A percentile compares a stretch with the other conserved stretches of the same genome.
phyloP scores from a whole-genome alignment of 2,797 vertebrate species.

The Intellagama lesueurii region DNA sequence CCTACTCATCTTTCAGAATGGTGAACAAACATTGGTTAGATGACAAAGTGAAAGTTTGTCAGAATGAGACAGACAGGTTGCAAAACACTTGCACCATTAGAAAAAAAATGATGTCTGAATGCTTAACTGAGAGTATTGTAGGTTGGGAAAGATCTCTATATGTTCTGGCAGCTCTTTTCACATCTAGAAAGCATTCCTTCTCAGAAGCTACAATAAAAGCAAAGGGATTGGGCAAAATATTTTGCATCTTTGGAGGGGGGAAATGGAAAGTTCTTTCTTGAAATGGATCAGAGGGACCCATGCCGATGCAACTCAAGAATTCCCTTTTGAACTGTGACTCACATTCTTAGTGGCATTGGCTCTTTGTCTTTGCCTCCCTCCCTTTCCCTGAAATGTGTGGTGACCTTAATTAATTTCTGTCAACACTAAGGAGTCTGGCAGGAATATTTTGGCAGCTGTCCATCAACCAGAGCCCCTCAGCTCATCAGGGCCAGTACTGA shows the following conservation, averaged over 20 bases:
- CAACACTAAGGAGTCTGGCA: not conserved
- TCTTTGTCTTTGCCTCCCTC: not conserved
- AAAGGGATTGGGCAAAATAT: not conserved
- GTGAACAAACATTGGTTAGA: not conserved
- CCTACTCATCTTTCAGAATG: not conserved
- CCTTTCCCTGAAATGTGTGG: constrained; percentile 8
- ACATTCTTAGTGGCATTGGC: not conserved
- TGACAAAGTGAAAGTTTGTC: no score
- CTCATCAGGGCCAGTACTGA: not conserved
- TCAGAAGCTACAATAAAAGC: not conserved
- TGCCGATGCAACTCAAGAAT: not conserved
- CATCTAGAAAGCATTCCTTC: not conserved
- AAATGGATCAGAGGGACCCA: not conserved
- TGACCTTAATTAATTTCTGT: constrained; percentile 20
- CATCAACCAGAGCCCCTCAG: not conserved
- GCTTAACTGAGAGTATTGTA: not conserved
- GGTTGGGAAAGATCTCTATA: no score
- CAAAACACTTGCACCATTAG: no score
- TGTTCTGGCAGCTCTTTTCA: not conserved
- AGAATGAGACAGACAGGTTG: not conserved
- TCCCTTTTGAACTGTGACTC: constrained; percentile 19
- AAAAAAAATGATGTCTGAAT: not conserved
- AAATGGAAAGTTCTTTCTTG: not conserved
- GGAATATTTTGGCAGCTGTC: constrained; percentile 16
- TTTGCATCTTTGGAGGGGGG: not conserved